A percentile compares a stretch with the other conserved stretches of the same genome.
phyloP scores from a whole-genome alignment of 1,140 invertebrate genomes.

The Formica exsecta region DNA sequence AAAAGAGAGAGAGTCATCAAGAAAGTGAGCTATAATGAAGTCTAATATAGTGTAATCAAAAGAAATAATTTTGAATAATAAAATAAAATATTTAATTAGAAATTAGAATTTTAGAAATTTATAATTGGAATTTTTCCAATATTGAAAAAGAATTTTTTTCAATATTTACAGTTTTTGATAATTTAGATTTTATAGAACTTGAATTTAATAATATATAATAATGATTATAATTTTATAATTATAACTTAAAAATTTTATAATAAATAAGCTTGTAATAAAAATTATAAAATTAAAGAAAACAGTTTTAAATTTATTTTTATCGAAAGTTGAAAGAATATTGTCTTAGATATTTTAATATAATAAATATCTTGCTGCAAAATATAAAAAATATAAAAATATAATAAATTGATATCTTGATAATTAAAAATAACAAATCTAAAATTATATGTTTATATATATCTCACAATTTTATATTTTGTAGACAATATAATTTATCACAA shows the following conservation, averaged over 20 bases:
- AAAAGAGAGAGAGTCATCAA: too few relatives aligned
- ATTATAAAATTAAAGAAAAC: neutral
- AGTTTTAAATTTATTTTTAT: neutral
- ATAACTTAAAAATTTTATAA: neutral
- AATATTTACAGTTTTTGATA: neutral
- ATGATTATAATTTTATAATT: neutral
- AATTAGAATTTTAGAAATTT: too few relatives aligned
- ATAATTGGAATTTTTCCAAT: too few relatives aligned
- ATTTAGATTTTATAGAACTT: neutral
- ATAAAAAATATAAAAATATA: neutral
- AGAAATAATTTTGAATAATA: too few relatives aligned
- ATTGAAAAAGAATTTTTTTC: neutral
- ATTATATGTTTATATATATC: neutral
- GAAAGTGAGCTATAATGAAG: too few relatives aligned
- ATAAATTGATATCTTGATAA: neutral
- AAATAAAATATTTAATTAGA: too few relatives aligned
- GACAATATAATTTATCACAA: neutral
- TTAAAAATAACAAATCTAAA: too few relatives aligned
- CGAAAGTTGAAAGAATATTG: neutral
- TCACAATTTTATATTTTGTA: neutral
- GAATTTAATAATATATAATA: constrained; percentile 11
- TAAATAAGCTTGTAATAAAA: neutral
- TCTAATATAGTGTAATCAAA: too few relatives aligned
- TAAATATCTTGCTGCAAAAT: too few relatives aligned
- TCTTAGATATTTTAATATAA: too few relatives aligned